Base-by-base conservation (phyloP, 2,888 invertebrate species). In the Morpho achilles region DNA sequence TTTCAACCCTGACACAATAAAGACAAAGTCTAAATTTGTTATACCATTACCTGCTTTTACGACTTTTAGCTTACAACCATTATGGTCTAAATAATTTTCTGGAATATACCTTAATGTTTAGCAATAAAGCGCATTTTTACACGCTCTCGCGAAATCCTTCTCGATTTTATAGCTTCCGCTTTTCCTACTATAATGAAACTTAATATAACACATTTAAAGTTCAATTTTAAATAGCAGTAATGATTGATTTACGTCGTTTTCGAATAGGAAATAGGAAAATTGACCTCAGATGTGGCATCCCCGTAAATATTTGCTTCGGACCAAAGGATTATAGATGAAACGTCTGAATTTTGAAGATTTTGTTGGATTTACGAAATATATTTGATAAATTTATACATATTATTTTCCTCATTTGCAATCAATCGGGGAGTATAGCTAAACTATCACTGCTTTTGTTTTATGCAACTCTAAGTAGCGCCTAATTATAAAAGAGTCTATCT, bases 221-320 rank as follows among this genome's bases (percentile, higher is more conserved):
- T 58, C 56, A 51, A 55, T 70, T 69, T 74, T 5, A 53, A 2
- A 32, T 59, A 48, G 1, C 7, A 1, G 23, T 46, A 1, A 5
- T 6, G 5, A 23, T 23, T 60, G 48, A 64, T 72, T 73, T 79
- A 63, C 9, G 71, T 55, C 67, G 60, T 82, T 83, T 76, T 69
- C 44, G 59, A 8, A 50, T 67, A 64, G 44, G 58, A 16, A 32
- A 55, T 58, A 60, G 72, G 76, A 79, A 88, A 87, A 88, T 87
- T 88, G 87, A 88, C 89, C 88, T 88, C 85, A 83, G 85, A 77
- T 82, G 83, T 78, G 76, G 77, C 76, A 80, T 77, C 76, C 80
- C 79, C 80, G 85, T 82, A 88, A 88, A 87, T 87, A 84, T 89
- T 88, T 87, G 88, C 79, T 74, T 75, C 79, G 76, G 76, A 82